A percentile compares a stretch with the other conserved stretches of the same genome.
phyloP scores from a whole-genome alignment of 2,888 invertebrate genomes.

The Bembecia ichneumoniformis region DNA sequence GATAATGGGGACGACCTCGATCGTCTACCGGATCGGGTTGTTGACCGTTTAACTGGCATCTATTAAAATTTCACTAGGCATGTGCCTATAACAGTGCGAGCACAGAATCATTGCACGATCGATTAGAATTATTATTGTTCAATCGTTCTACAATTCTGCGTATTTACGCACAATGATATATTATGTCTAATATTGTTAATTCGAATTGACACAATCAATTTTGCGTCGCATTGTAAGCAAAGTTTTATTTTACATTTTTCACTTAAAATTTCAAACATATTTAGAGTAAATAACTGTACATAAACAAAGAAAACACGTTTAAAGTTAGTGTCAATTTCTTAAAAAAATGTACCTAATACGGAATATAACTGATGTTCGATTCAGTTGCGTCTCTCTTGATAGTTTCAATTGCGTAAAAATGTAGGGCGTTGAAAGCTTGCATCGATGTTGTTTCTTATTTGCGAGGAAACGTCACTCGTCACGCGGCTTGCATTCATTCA shows the following conservation, averaged over 20 bases:
- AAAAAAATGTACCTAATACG: too few relatives aligned
- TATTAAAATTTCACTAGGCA: constrained; percentile 45
- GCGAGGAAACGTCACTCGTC: constrained; percentile 49
- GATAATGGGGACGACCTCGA: constrained; percentile 46
- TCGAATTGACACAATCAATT: too few relatives aligned
- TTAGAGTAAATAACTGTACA: too few relatives aligned
- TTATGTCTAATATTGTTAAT: too few relatives aligned
- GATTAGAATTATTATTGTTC: not conserved
- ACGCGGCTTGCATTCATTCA: constrained; percentile 69
- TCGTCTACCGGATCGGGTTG: constrained; percentile 37
- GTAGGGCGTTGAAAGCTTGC: constrained; percentile 1
- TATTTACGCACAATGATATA: too few relatives aligned
- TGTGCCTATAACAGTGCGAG: constrained; percentile 19
- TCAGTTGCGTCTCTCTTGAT: too few relatives aligned
- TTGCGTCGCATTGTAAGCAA: too few relatives aligned
- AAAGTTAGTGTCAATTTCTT: too few relatives aligned
- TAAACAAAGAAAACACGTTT: too few relatives aligned
- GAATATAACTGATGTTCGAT: too few relatives aligned
- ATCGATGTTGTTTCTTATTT: constrained; percentile 1
- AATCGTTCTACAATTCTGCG: not conserved
- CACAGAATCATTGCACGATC: constrained; percentile 9
- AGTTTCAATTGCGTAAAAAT: not conserved
- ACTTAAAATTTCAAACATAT: too few relatives aligned
- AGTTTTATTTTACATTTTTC: too few relatives aligned
- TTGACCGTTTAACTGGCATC: constrained; percentile 41